Conservation (phyloP, 2,888 invertebrate species). For the Mimachlamys varia region DNA sequence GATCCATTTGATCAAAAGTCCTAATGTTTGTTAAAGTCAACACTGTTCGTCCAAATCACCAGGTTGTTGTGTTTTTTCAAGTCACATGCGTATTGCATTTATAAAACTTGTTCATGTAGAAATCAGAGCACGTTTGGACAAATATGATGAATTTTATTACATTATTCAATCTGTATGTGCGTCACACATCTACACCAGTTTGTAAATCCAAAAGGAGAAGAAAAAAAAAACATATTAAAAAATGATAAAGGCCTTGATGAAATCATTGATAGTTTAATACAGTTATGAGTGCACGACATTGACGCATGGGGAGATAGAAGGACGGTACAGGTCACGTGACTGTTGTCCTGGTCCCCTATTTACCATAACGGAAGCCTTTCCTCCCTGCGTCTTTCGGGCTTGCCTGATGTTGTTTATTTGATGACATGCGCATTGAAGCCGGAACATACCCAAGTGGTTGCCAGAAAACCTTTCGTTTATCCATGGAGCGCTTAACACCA, state of each 20-base stretch:
- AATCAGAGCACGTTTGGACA: not conserved
- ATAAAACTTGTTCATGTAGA: not conserved
- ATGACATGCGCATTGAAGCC: slow-evolving; percentile 45
- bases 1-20: too few species aligned
- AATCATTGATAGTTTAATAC: not conserved
- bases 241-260: slow-evolving; percentile 21
- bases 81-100: too few species aligned
- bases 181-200: not conserved
- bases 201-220: not conserved
- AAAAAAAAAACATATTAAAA: not conserved
- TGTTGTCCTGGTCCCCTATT: not conserved
- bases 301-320: not conserved
- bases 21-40: too few species aligned
- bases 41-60: too few species aligned
- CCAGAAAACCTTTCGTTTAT: slow-evolving; percentile 57
- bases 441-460: slow-evolving; percentile 58
- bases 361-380: slow-evolving; percentile 22
- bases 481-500: not conserved
- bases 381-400: not conserved
- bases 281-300: not conserved
- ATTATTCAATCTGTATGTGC: not conserved
- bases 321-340: not conserved
- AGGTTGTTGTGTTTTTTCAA: too few species aligned
- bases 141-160: not conserved
- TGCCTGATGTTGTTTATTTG: not conserved